Percentiles rank a stretch among this genome's conserved stretches.
phyloP scores from a whole-genome alignment of 2,797 vertebrate species.

The Myotis myotis region DNA sequence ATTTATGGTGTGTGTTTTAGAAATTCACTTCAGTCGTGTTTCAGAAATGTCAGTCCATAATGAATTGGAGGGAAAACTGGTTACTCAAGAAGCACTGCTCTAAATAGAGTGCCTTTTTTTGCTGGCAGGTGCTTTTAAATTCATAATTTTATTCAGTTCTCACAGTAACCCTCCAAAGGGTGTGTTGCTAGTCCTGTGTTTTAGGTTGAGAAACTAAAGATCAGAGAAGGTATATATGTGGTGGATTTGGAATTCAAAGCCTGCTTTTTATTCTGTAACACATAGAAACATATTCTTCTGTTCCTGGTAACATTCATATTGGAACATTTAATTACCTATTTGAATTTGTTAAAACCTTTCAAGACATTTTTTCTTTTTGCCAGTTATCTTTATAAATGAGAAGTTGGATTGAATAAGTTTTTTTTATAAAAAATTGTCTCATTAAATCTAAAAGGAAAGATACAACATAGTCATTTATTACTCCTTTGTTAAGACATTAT shows the following conservation, averaged over 20 bases:
- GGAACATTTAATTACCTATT: background rate
- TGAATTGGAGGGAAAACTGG: background rate
- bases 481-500: background rate
- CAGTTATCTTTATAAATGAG: background rate
- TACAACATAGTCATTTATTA: background rate
- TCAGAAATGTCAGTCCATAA: background rate
- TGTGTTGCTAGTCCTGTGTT: background rate
- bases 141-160: background rate
- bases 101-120: background rate
- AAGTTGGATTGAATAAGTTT: background rate
- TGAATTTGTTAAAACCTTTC: background rate
- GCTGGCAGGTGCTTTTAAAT: background rate
- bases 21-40: background rate
- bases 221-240: background rate
- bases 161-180: background rate
- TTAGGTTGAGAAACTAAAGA: background rate
- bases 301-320: background rate
- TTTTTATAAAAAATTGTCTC: background rate
- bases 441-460: background rate
- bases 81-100: background rate
- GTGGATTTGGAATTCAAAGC: background rate
- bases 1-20: background rate
- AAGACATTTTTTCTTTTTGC: background rate
- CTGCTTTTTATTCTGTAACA: background rate
- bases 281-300: background rate